Percentiles rank a stretch among this genome's conserved stretches.
Evolutionary conservation across 2,797 vertebrate genomes (phyloP).

Genomic region (Labeo calbasu): DNA sequence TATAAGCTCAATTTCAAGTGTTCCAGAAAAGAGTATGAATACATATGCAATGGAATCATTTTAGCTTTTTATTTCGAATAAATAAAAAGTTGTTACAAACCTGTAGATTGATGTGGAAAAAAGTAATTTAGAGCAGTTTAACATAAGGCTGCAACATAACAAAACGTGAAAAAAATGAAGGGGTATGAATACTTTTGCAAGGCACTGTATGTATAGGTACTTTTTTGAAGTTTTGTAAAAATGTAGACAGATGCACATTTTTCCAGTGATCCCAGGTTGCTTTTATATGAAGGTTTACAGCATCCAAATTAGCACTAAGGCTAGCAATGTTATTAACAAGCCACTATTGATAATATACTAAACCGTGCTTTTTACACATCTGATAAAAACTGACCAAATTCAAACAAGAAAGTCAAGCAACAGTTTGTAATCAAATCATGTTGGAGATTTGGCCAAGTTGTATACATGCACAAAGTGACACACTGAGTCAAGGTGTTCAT

Average conservation of each 20-base stretch:
- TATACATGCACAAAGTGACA: neutral
- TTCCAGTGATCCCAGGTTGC: neutral
- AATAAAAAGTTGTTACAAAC: too few relatives aligned
- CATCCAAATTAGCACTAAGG: neutral
- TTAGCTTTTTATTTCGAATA: too few relatives aligned
- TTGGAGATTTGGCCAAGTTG: neutral
- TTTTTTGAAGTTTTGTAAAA: neutral
- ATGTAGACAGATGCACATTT: neutral
- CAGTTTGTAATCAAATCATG: neutral
- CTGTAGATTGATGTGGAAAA: too few relatives aligned
- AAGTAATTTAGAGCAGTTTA: too few relatives aligned
- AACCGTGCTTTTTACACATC: neutral
- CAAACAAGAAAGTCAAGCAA: neutral
- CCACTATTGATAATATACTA: neutral
- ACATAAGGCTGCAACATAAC: too few relatives aligned
- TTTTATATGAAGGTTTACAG: neutral
- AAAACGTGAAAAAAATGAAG: too few relatives aligned
- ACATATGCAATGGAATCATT: too few relatives aligned
- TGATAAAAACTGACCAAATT: neutral
- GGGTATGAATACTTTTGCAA: too few relatives aligned
- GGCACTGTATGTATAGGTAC: neutral
- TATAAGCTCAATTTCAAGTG: too few relatives aligned
- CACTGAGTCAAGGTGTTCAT: neutral
- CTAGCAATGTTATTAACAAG: neutral
- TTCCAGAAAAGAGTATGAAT: too few relatives aligned